Percentiles rank a stretch among this genome's conserved stretches.
Conservation (phyloP, 2,113 vertebrate species). For the Zingel zingel region DNA sequence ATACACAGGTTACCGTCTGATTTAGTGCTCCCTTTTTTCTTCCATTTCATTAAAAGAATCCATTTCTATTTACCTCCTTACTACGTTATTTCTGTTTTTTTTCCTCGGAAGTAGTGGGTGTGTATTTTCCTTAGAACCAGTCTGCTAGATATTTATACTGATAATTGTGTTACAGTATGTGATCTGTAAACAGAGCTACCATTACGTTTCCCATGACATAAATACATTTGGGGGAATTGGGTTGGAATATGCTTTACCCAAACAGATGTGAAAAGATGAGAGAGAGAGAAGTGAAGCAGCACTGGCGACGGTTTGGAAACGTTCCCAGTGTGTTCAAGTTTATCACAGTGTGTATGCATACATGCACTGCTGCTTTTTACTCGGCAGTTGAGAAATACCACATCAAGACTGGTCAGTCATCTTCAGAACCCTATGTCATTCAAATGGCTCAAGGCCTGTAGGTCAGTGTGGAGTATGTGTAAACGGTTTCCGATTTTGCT, state of each 20-base stretch:
- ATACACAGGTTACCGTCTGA: background rate
- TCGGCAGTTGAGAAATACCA: slow-evolving; percentile 40
- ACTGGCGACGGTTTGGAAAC: slow-evolving; percentile 23
- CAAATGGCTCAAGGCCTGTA: slow-evolving; percentile 11
- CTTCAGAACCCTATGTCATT: slow-evolving; percentile 29
- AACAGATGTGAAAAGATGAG: slow-evolving; percentile 37
- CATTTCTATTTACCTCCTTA: slow-evolving; percentile 18
- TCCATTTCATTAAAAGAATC: slow-evolving; percentile 12
- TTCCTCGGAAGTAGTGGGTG: slow-evolving; percentile 24
- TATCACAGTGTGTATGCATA: slow-evolving; percentile 26
- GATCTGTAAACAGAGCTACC: slow-evolving; percentile 55
- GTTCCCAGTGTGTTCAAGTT: slow-evolving; percentile 42
- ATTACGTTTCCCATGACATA: slow-evolving; percentile 43
- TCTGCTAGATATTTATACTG: slow-evolving; percentile 43
- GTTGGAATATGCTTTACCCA: slow-evolving; percentile 49
- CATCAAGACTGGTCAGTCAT: slow-evolving; percentile 24
- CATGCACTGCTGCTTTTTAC: slow-evolving; percentile 23
- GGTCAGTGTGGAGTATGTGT: slow-evolving; percentile 27
- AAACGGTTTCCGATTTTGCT: background rate
- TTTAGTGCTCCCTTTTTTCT: slow-evolving; percentile 14
- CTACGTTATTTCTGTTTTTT: slow-evolving; percentile 18
- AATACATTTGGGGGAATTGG: slow-evolving; percentile 40
- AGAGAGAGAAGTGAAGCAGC: background rate
- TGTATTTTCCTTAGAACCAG: slow-evolving; percentile 28
- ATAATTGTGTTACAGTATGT: slow-evolving; percentile 52